Evolutionary conservation across 2,113 vertebrate genomes (phyloP), one percentile per base, ranked within the genome.

Genomic region (Choloepus hoffmanni): DNA sequence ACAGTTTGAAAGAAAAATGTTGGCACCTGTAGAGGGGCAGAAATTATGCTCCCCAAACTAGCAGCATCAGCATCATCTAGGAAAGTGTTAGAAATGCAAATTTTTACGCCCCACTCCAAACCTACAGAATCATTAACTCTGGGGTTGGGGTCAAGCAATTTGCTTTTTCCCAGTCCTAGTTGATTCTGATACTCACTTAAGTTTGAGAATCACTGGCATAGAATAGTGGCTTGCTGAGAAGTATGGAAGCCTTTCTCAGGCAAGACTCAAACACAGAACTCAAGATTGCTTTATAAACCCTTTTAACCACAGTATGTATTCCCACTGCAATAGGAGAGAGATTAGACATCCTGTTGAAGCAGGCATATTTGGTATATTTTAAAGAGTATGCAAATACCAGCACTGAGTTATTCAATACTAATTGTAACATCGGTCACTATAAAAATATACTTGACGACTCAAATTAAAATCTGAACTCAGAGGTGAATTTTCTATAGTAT

Each of bases 1-100:
- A 28, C 15, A 60, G 18, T 85, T 96, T 73, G 43, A 89, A 96
- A 92, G 43, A 43, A 91, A 97, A 95, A 73, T 45, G 30, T 45
- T 81, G 45, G n/a, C 33, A 79, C 13, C 7, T 55, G 1, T 60
- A 72, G 3, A 14, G 7, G 26, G 30, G 53, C 2, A 60, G 48
- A 68, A 92, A 28, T 3, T 90, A 7, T 89, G 30, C 2, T 24
- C 1, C 43, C 70, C 40, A 94, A 89, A 83, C 40, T 23, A 50
- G n/a, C 30, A 92, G 21, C 24, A 95, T 23, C 36, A 72, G 72
- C 4, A 78, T 30, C 28, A 78, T 36, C 36, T 36, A 2, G 36
- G 36, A 36, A 36, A 36, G 36, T 36, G 36, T 36, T 36, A 36
- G 36, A 36, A 36, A 36, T 36, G 36, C 36, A 36, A 36, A 36